These are phyloP conservation scores for Neodiprion lecontei DNA, from an alignment of 1,140 invertebrate species.

Conservation along the genomic window DNA sequence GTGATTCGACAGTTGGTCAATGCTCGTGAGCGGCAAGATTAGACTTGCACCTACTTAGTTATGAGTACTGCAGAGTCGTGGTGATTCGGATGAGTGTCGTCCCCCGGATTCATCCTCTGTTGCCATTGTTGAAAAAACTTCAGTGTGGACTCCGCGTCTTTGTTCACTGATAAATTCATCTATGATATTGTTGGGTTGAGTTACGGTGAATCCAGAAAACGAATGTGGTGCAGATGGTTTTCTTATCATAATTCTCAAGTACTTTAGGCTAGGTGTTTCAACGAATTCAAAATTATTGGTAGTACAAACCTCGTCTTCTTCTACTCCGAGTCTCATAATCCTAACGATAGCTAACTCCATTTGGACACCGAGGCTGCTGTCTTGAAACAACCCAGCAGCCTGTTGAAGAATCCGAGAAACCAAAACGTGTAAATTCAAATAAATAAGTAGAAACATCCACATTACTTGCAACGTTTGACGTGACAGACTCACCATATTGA, in stretches of 20 bases:
- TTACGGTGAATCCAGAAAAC: slow-evolving; percentile 1
- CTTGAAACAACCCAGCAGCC: slow-evolving; percentile 64
- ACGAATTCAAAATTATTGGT: not conserved
- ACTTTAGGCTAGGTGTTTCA: too few species aligned
- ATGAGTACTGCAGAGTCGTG: slow-evolving; percentile 75
- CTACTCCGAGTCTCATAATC: slow-evolving; percentile 63
- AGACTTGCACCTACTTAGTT: slow-evolving; percentile 63
- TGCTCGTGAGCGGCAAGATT: not conserved
- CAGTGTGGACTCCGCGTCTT: slow-evolving; percentile 64
- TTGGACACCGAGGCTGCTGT: slow-evolving; percentile 66
- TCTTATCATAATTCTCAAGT: slow-evolving; percentile 10
- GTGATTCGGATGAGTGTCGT: slow-evolving; percentile 69
- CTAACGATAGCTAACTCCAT: slow-evolving; percentile 68
- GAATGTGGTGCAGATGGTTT: slow-evolving; percentile 14
- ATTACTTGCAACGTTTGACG: slow-evolving; percentile 60
- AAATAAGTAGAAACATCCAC: slow-evolving; percentile 64
- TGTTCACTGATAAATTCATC: slow-evolving; percentile 52
- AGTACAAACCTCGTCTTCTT: slow-evolving; percentile 57
- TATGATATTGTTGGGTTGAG: slow-evolving; percentile 19
- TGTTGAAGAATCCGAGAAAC: slow-evolving; percentile 52
- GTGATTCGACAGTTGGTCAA: too few species aligned
- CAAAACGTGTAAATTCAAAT: slow-evolving; percentile 61
- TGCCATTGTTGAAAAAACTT: slow-evolving; percentile 71
- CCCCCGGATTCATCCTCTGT: slow-evolving; percentile 64
- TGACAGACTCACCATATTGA: slow-evolving; percentile 68